A percentile compares a stretch with the other conserved stretches of the same genome.
Evolutionary conservation across 2,113 vertebrate genomes (phyloP).

Genomic region (Brachypodius melanocephalos): DNA sequence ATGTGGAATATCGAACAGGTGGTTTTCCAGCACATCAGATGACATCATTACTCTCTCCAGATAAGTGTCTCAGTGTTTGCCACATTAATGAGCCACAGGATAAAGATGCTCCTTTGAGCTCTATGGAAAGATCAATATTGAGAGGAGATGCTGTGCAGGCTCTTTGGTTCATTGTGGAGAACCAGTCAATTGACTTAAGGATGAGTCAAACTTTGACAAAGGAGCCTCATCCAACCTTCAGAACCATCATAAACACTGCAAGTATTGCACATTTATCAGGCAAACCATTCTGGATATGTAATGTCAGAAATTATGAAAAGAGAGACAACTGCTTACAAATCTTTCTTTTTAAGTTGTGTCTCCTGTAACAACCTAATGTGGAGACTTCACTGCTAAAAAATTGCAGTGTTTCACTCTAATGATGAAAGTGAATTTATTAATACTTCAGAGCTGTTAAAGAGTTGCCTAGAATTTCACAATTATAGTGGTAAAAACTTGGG

Average conservation of each 20-base stretch:
- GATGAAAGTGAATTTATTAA: constrained; percentile 28
- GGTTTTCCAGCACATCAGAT: constrained; percentile 62
- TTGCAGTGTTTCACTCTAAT: background rate
- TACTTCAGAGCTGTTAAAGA: background rate
- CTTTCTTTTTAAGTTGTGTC: constrained; percentile 19
- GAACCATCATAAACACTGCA: constrained; percentile 14
- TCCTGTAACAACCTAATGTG: constrained; percentile 25
- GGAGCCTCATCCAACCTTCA: background rate
- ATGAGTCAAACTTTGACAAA: constrained; percentile 13
- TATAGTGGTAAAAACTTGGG: background rate
- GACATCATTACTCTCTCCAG: constrained; percentile 70
- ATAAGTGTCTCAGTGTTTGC: constrained; percentile 64
- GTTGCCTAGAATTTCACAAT: background rate
- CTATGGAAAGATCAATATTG: constrained; percentile 70
- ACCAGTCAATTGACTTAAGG: constrained; percentile 15
- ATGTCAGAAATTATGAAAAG: constrained; percentile 29
- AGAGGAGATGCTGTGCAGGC: constrained; percentile 5
- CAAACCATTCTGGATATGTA: background rate
- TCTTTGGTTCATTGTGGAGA: constrained; percentile 37
- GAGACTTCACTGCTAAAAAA: constrained; percentile 21
- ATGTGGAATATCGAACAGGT: constrained; percentile 49
- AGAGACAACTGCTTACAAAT: constrained; percentile 34
- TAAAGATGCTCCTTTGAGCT: constrained; percentile 68
- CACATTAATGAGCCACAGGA: constrained; percentile 66
- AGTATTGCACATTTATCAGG: background rate